phyloP scores from a whole-genome alignment of 2,888 invertebrate species.

The Hemithea aestivaria region DNA sequence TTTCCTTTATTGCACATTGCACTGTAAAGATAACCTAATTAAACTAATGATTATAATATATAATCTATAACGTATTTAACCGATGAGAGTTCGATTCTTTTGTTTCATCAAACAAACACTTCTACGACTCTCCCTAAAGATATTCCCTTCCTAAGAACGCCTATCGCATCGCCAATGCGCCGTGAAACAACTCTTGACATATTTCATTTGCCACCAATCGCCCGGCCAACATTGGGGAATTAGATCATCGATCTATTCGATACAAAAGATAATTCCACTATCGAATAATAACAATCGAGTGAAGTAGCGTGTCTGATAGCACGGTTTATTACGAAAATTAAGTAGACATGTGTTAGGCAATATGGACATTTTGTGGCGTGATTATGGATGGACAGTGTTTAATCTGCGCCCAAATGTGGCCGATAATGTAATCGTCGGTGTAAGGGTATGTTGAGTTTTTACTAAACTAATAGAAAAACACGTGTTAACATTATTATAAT shows the following conservation, averaged over 20 bases:
- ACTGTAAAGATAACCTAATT: too few species aligned
- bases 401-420: not conserved
- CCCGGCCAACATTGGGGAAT: constrained; percentile 29
- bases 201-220: constrained; percentile 64
- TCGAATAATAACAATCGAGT: constrained; percentile 26
- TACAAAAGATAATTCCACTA: constrained; percentile 38
- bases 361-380: constrained; percentile 15
- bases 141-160: constrained; percentile 36
- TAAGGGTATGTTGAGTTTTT: too few species aligned
- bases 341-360: constrained; percentile 18
- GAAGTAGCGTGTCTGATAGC: constrained; percentile 19
- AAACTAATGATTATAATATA: too few species aligned
- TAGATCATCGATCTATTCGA: constrained; percentile 44
- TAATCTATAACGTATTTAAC: too few species aligned
- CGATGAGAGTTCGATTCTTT: too few species aligned
- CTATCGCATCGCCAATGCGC: constrained; percentile 53
- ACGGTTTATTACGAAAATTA: constrained; percentile 19
- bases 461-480: too few species aligned
- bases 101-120: too few species aligned
- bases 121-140: not conserved
- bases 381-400: constrained; percentile 8
- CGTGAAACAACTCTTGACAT: constrained; percentile 72
- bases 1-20: too few species aligned
- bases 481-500: too few species aligned
- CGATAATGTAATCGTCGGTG: not conserved